Percentiles rank a stretch among this genome's conserved stretches.
Conservation (phyloP, 2,797 vertebrate species). For the Triplophysa yarkandensis region DNA sequence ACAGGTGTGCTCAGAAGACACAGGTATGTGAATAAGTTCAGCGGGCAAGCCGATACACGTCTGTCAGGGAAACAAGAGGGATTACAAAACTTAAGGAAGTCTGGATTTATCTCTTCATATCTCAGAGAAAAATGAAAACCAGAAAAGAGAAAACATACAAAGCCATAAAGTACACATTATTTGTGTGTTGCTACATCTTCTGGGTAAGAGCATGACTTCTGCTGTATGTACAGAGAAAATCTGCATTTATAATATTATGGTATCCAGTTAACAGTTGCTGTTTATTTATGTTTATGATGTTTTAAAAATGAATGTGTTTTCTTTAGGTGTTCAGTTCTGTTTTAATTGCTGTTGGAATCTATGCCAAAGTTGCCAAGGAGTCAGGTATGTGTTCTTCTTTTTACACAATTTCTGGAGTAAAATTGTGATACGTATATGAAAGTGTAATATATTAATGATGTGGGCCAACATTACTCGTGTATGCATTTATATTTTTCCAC, state of each 20-base stretch:
- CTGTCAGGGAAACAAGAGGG: conserved; percentile 11
- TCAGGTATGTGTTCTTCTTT: conserved; percentile 65
- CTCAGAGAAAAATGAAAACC: conserved; percentile 19
- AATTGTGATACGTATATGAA: too few species aligned
- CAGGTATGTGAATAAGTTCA: conserved; percentile 40
- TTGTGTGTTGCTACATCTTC: conserved; percentile 77
- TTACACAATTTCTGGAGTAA: too few species aligned
- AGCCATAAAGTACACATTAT: conserved; percentile 73
- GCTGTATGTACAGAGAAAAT: too few species aligned
- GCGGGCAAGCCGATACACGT: conserved; percentile 43
- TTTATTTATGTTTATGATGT: too few species aligned
- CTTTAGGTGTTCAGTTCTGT: conserved; percentile 74
- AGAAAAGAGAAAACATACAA: conserved; percentile 70
- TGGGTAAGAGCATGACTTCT: conserved; percentile 70
- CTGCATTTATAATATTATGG: not conserved
- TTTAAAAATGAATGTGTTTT: not conserved
- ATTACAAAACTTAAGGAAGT: not conserved
- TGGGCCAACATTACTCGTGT: too few species aligned
- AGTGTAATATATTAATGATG: too few species aligned
- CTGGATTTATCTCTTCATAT: not conserved
- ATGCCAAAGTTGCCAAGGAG: conserved; percentile 78
- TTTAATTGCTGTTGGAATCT: conserved; percentile 74
- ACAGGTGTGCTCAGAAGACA: not conserved
- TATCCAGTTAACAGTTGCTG: too few species aligned
- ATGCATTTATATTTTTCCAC: too few species aligned